phyloP scores from a whole-genome alignment of 1,140 invertebrate species.

The Proales similis region DNA sequence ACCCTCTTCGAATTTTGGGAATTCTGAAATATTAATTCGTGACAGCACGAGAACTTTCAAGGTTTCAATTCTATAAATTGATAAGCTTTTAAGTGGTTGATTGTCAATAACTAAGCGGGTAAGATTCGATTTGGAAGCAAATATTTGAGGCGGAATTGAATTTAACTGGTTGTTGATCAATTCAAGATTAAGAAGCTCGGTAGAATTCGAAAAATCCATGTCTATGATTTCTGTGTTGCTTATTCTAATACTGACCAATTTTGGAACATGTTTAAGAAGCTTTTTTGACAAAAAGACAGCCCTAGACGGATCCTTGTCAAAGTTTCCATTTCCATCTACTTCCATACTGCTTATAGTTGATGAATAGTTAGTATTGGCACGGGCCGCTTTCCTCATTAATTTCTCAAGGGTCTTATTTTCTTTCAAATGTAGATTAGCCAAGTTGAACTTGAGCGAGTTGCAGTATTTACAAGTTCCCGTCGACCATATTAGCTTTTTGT shows the following conservation, averaged over 20 bases:
- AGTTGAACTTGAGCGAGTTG: too few species aligned
- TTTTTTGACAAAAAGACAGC: slow-evolving; percentile 1
- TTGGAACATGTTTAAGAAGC: slow-evolving; percentile 15
- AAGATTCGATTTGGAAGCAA: background rate
- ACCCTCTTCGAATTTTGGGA: background rate
- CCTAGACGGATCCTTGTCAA: too few species aligned
- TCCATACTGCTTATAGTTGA: too few species aligned
- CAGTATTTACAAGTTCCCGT: too few species aligned
- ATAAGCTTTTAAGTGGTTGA: slow-evolving; percentile 26
- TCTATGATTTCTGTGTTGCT: slow-evolving; percentile 32
- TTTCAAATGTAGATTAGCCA: too few species aligned
- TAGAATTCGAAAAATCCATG: slow-evolving; percentile 2
- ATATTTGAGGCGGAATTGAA: background rate
- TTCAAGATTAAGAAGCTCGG: slow-evolving; percentile 15
- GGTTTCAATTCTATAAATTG: slow-evolving; percentile 13
- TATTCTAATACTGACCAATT: slow-evolving; percentile 9
- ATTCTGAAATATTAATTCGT: slow-evolving; percentile 9
- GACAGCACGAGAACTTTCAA: background rate
- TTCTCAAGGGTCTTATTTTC: too few species aligned
- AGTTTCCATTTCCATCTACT: too few species aligned
- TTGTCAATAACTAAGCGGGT: slow-evolving; percentile 33
- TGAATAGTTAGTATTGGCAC: too few species aligned
- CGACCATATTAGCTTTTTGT: too few species aligned
- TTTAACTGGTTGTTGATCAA: slow-evolving; percentile 9
- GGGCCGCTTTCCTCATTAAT: too few species aligned